Conservation (phyloP, 2,888 invertebrate species). For the Pachydiplax longipennis region DNA sequence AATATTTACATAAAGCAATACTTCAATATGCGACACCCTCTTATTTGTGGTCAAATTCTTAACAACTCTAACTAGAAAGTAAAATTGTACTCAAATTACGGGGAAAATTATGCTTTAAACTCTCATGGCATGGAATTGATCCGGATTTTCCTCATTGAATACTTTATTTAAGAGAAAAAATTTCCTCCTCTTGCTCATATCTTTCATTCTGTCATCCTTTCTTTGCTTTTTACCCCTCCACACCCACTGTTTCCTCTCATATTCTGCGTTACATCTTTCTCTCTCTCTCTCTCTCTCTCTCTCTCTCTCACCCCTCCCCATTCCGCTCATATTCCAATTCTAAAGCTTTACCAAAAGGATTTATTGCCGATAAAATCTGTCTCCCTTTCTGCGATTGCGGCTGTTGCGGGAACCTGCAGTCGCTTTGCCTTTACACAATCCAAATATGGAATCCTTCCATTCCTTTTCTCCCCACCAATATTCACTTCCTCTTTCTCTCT, state of each 20-base stretch:
- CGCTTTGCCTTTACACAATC: background rate
- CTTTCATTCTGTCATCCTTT: background rate
- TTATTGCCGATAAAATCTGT: constrained; percentile 1
- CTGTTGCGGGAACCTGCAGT: background rate
- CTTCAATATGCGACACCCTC: no score
- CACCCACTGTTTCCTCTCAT: background rate
- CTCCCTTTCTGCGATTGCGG: background rate
- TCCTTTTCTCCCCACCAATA: background rate
- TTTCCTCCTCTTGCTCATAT: background rate
- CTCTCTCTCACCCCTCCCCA: background rate
- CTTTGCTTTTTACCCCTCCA: background rate
- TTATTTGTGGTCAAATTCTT: no score
- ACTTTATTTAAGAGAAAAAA: no score
- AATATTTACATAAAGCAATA: no score
- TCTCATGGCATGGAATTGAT: no score
- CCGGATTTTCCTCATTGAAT: no score
- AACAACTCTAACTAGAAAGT: no score
- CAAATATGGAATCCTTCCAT: background rate
- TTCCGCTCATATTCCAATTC: background rate
- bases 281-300: background rate
- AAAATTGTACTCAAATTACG: no score
- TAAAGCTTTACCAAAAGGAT: background rate
- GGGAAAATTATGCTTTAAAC: no score
- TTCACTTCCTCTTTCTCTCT: background rate
- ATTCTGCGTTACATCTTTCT: background rate